A percentile compares a stretch with the other conserved stretches of the same genome.
These are phyloP conservation scores for Limnephilus auricula DNA, from an alignment of 2,888 invertebrate genomes.

Conservation along the genomic window DNA sequence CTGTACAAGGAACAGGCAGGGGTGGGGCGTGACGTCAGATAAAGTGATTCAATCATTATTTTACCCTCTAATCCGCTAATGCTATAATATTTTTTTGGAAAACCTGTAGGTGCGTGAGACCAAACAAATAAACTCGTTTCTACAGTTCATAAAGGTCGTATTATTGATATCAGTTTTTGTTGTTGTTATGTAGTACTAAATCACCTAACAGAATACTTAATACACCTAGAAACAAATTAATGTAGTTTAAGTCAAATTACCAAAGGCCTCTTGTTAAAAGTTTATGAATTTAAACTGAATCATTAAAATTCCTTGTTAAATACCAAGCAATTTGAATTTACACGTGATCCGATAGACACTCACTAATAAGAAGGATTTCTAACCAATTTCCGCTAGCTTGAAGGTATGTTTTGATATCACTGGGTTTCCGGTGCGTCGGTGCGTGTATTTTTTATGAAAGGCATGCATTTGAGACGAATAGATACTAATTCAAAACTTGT, in stretches of 20 bases:
- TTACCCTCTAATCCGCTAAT: neutral
- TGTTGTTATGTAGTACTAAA: neutral
- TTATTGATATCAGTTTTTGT: neutral
- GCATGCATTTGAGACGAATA: neutral
- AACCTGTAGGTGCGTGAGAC: neutral
- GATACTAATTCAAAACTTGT: neutral
- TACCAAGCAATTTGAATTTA: neutral
- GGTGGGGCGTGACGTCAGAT: conserved; percentile 50
- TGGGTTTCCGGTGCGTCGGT: neutral
- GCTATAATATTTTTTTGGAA: neutral
- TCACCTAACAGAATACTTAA: neutral
- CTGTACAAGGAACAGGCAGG: neutral
- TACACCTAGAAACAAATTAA: no score
- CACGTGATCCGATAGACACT: neutral
- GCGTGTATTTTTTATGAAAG: neutral
- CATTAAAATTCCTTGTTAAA: neutral
- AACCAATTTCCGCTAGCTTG: neutral
- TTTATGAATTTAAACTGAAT: neutral
- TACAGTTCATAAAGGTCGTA: neutral
- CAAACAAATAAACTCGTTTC: neutral
- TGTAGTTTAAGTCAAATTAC: no score
- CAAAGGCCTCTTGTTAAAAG: neutral
- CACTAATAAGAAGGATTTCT: neutral
- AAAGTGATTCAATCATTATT: conserved; percentile 50
- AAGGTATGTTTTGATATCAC: neutral